Conservation (phyloP, 2,113 vertebrate genomes). For the Hipposideros armiger region DNA sequence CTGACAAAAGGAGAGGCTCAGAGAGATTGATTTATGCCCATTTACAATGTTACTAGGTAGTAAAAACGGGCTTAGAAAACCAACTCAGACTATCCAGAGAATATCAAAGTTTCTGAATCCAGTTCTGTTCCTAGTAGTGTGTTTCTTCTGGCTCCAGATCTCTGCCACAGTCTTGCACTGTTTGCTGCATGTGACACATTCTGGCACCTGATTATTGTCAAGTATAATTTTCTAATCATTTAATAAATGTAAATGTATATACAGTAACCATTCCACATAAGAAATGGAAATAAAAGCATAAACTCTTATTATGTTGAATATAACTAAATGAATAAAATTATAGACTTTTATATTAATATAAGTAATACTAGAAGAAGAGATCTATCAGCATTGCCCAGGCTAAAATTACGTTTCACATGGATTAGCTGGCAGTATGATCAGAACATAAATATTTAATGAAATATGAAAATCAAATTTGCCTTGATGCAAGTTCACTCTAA, state of each 20-base stretch:
- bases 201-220: neutral
- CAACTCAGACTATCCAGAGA: no score
- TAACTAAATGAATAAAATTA: conserved; percentile 18
- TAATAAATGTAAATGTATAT: neutral
- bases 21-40: neutral
- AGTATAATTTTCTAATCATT: neutral
- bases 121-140: neutral
- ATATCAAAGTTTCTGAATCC: neutral
- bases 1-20: neutral
- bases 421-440: neutral
- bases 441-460: conserved; percentile 51
- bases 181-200: neutral
- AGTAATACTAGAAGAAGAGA: neutral
- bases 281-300: neutral
- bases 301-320: neutral
- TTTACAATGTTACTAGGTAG: neutral
- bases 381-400: neutral
- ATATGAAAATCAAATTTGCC: conserved; percentile 32
- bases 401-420: conserved; percentile 8
- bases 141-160: neutral
- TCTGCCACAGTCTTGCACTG: neutral
- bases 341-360: conserved; percentile 27
- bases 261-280: conserved; percentile 17
- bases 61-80: neutral
- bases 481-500: neutral